phyloP scores from a whole-genome alignment of 2,113 vertebrate species.

The Chaenocephalus aceratus region DNA sequence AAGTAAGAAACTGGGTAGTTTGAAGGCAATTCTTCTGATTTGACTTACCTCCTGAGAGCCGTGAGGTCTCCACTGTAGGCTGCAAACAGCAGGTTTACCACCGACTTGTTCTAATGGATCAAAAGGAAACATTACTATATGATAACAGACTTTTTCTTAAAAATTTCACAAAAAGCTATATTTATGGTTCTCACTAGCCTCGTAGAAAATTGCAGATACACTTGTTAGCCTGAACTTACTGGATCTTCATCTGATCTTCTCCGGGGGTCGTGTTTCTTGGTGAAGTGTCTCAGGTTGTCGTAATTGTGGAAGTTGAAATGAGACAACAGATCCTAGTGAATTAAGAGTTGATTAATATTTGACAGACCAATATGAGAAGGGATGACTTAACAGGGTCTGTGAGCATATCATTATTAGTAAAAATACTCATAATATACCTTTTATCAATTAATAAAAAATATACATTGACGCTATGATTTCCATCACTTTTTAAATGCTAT shows the following conservation, averaged over 20 bases:
- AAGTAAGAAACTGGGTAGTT: neutral
- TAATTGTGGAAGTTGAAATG: slow-evolving; percentile 94
- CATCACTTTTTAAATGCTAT: too few species aligned
- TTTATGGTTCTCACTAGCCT: neutral
- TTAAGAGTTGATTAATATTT: neutral
- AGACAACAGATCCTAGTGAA: slow-evolving; percentile 88
- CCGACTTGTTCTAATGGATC: slow-evolving; percentile 86
- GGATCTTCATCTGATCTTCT: slow-evolving; percentile 87
- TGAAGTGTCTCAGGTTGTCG: slow-evolving; percentile 91
- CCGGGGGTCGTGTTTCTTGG: slow-evolving; percentile 90
- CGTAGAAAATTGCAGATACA: neutral
- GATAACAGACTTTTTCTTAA: neutral
- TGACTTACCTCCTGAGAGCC: slow-evolving; percentile 86
- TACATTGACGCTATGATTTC: too few species aligned
- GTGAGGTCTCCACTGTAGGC: slow-evolving; percentile 89
- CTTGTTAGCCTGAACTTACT: slow-evolving; percentile 77
- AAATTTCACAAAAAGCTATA: neutral
- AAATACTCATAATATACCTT: too few species aligned
- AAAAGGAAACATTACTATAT: slow-evolving; percentile 5
- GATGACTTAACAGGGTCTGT: too few species aligned
- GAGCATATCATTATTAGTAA: too few species aligned
- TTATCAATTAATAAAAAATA: too few species aligned
- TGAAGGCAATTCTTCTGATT: neutral
- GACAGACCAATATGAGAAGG: too few species aligned
- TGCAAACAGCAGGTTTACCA: slow-evolving; percentile 91